Conservation (phyloP, 2,797 vertebrate species). For the Acrocephalus scirpaceus region DNA sequence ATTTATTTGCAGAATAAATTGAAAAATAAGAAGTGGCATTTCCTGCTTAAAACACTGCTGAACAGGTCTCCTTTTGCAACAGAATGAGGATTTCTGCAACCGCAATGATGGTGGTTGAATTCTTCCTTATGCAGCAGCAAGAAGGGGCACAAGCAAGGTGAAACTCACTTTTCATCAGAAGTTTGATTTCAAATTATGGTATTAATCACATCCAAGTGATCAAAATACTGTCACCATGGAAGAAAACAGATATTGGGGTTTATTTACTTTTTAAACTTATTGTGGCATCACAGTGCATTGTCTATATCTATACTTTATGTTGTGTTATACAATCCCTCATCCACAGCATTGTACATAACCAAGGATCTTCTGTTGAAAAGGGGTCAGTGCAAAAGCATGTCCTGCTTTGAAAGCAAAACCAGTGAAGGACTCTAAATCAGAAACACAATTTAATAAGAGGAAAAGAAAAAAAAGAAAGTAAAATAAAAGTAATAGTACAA, state of each 20-base stretch:
- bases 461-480: too few relatives aligned
- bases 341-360: not conserved
- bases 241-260: not conserved
- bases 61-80: not conserved
- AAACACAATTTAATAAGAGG: too few relatives aligned
- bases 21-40: not conserved
- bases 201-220: not conserved
- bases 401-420: too few relatives aligned
- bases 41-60: not conserved
- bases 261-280: not conserved
- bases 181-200: not conserved
- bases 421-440: too few relatives aligned
- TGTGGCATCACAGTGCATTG: not conserved
- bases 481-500: too few relatives aligned
- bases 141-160: not conserved
- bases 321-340: not conserved
- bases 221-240: not conserved
- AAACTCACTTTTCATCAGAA: not conserved
- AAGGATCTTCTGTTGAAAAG: not conserved
- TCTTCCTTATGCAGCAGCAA: not conserved
- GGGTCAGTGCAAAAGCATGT: not conserved
- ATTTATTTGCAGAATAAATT: not conserved
- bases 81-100: not conserved
- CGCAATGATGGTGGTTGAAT: rapidly evolving
- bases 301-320: not conserved